Evolutionary conservation across 2,113 vertebrate genomes (phyloP).

Genomic region (Cinclus mexicanus): DNA sequence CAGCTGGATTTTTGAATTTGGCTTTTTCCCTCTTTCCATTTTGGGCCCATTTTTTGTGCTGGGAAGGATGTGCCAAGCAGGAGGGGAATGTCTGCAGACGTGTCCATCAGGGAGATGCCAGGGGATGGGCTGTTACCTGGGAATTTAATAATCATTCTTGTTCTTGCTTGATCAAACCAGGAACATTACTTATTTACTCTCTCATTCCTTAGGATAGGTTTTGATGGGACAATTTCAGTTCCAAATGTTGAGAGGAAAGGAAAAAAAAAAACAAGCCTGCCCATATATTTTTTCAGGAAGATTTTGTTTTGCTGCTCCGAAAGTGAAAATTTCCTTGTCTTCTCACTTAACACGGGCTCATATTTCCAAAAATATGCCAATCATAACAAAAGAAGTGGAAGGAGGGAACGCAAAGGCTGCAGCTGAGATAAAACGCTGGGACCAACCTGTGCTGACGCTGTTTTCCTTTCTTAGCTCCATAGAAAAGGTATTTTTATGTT

Average conservation of each 20-base stretch:
- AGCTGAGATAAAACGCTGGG: background rate
- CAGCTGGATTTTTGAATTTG: constrained; percentile 33
- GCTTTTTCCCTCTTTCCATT: constrained; percentile 19
- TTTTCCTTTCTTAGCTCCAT: background rate
- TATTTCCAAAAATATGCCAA: constrained; percentile 16
- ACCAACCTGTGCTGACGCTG: background rate
- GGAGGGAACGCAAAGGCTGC: background rate
- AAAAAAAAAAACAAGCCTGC: background rate
- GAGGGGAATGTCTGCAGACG: background rate
- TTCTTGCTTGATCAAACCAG: background rate
- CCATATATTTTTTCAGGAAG: background rate
- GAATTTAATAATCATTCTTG: background rate
- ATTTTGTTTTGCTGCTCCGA: background rate
- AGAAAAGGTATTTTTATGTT: background rate
- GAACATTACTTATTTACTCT: background rate
- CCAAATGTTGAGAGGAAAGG: accelerated
- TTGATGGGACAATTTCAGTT: background rate
- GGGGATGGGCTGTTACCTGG: background rate
- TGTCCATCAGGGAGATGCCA: background rate
- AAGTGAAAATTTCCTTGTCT: constrained; percentile 10
- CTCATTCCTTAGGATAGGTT: background rate
- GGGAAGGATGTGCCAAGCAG: background rate
- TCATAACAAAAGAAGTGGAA: background rate
- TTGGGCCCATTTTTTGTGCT: background rate
- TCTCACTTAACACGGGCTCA: background rate